Conservation (phyloP, 2,797 vertebrate species). For the Moxostoma hubbsi region DNA sequence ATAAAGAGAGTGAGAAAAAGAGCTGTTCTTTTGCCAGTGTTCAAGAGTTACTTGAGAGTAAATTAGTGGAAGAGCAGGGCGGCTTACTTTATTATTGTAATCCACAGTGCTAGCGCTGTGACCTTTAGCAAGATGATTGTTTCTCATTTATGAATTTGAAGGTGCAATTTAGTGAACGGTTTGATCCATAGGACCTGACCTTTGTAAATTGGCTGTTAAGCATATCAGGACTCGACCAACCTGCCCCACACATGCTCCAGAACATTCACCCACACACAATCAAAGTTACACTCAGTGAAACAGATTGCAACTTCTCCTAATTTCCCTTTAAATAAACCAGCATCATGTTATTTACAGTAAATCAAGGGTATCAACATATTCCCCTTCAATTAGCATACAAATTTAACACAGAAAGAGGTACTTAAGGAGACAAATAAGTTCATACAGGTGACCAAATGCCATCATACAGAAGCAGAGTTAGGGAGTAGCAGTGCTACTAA, state of each 20-base stretch:
- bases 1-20: neutral
- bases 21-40: conserved; percentile 50
- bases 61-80: conserved; percentile 66
- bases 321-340: conserved; percentile 51
- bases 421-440: too few species aligned
- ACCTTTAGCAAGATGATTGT: conserved; percentile 83
- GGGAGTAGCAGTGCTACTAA: too few species aligned
- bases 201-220: conserved; percentile 89
- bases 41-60: conserved; percentile 63
- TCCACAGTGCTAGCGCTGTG: conserved; percentile 77
- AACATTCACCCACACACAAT: conserved; percentile 42
- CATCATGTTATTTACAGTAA: conserved; percentile 6
- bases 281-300: conserved; percentile 34
- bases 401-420: too few species aligned
- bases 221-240: conserved; percentile 78
- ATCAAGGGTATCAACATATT: conserved; percentile 19
- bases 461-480: too few species aligned
- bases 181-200: conserved; percentile 85
- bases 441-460: too few species aligned
- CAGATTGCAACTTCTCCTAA: conserved; percentile 27
- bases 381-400: conserved; percentile 29
- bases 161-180: conserved; percentile 83
- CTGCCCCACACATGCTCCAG: conserved; percentile 69
- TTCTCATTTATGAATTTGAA: conserved; percentile 84
- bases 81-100: conserved; percentile 83